Base-by-base conservation (phyloP, 2,888 invertebrate genomes). In the Dynastes maya region DNA sequence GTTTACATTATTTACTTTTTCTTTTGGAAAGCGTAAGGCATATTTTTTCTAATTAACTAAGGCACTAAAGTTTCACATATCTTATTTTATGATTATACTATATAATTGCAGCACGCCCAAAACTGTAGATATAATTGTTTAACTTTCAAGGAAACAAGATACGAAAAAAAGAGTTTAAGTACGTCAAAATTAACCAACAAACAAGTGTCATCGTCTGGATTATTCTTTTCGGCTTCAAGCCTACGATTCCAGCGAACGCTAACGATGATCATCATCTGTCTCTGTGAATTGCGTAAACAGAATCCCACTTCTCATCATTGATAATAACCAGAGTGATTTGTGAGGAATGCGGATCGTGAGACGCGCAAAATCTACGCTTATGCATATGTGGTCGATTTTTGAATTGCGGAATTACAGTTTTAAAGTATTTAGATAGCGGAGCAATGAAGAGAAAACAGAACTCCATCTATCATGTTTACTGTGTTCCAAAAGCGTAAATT, bases 301-400 rank as follows among this genome's bases (percentile, higher is more conserved):
- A 74, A 74, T 74, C 61, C 72, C 72, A 74, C 45, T 61, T 27
- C 63, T 29, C 61, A 49, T 5, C 45, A 61, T n/a, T 74, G 72
- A 74, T 74, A 40, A 74, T 74, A 74, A 74, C 61, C 72, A 74
- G 72, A 74, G 58, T 61, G 72, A 74, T 74, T 74, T 74, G 61
- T 74, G 40, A 45, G 61, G 61, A 61, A 74, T 74, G 61, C 61
- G 61, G 58, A 27, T 51, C 40, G 65, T 32, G 45, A 61, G 45
- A 74, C 27, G 63, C 72, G 72, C 6, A 16, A 71, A 53, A 55
- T 9, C 9, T 1, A 45, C 45, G 45, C 32, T 37, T 37, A 37
- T 29, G 51, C 32, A 55, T 45, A 45, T 11, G 55, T 37, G n/a
- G 55, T 71, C 71, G 55, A 32, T 71, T 71, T 71, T n/a, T 16